Percentiles rank a stretch among this genome's conserved stretches.
phyloP scores from a whole-genome alignment of 2,888 invertebrate genomes.

The Melikaiella ostensackeni region DNA sequence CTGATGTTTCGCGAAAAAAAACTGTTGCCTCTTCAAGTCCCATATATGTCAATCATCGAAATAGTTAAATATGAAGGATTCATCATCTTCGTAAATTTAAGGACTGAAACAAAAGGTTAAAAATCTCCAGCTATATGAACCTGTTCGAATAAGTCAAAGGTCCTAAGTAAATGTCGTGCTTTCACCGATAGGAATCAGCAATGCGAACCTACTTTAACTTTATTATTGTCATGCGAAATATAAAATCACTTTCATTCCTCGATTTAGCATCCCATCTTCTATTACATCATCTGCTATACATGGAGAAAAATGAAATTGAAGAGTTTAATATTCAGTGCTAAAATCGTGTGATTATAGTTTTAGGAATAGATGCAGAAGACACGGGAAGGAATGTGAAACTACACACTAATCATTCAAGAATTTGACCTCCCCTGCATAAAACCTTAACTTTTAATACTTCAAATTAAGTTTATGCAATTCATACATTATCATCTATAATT shows the following conservation, averaged over 20 bases:
- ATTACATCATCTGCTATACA: background rate
- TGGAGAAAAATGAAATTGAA: too few species aligned
- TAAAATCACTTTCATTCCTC: slow-evolving; percentile 47
- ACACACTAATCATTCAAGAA: too few species aligned
- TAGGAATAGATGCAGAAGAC: too few species aligned
- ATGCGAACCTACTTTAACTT: slow-evolving; percentile 45
- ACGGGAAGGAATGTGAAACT: too few species aligned
- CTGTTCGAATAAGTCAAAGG: slow-evolving; percentile 55
- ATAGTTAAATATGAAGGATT: background rate
- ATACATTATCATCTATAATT: too few species aligned
- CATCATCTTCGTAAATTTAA: background rate
- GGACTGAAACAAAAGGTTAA: slow-evolving; percentile 43
- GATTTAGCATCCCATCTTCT: background rate
- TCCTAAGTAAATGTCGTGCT: slow-evolving; percentile 55
- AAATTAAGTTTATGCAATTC: too few species aligned
- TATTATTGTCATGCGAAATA: slow-evolving; percentile 48
- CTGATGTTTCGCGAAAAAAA: too few species aligned
- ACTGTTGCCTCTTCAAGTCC: background rate
- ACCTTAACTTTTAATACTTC: too few species aligned
- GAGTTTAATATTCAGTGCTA: too few species aligned
- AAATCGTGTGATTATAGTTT: too few species aligned
- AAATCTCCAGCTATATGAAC: slow-evolving; percentile 49
- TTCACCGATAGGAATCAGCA: slow-evolving; percentile 50
- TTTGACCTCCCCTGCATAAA: too few species aligned
- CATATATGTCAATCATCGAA: background rate